phyloP scores from a whole-genome alignment of 2,888 invertebrate genomes.

The Dolomedes plantarius region DNA sequence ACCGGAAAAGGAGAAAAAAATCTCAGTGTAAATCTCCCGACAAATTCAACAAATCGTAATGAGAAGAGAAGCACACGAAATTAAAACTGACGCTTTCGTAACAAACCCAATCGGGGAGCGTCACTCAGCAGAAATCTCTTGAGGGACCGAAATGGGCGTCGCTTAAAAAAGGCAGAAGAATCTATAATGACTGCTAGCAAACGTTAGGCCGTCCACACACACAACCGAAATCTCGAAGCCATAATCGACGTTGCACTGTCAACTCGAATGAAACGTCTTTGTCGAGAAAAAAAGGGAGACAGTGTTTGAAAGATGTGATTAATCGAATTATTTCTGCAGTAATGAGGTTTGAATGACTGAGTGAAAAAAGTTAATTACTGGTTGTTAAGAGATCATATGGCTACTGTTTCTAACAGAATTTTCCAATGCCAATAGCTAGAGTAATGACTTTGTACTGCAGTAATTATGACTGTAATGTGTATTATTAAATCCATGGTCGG shows the following conservation, averaged over 20 bases:
- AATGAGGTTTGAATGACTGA: not conserved
- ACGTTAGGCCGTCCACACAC: not conserved
- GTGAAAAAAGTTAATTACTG: conserved; percentile 5
- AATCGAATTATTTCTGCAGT: not conserved
- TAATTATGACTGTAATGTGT: not conserved
- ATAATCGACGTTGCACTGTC: not conserved
- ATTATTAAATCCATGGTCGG: not conserved
- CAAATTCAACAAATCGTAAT: not conserved
- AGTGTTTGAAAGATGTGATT: conserved; percentile 6
- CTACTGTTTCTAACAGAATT: not conserved
- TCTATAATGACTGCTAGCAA: not conserved
- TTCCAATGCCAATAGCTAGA: not conserved
- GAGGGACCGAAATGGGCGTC: not conserved
- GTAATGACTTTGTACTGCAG: not conserved
- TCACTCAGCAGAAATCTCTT: not conserved
- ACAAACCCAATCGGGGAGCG: not conserved
- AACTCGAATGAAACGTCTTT: not conserved
- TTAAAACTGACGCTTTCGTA: not conserved
- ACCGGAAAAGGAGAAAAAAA: too few relatives aligned
- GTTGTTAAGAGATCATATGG: not conserved
- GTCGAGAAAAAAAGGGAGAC: not conserved
- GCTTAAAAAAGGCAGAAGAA: not conserved
- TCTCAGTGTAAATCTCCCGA: not conserved
- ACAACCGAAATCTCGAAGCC: not conserved
- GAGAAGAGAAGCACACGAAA: not conserved